These are phyloP conservation scores for human DNA, from an alignment of 2,113 vertebrate genomes.

Conservation along the genomic window DNA sequence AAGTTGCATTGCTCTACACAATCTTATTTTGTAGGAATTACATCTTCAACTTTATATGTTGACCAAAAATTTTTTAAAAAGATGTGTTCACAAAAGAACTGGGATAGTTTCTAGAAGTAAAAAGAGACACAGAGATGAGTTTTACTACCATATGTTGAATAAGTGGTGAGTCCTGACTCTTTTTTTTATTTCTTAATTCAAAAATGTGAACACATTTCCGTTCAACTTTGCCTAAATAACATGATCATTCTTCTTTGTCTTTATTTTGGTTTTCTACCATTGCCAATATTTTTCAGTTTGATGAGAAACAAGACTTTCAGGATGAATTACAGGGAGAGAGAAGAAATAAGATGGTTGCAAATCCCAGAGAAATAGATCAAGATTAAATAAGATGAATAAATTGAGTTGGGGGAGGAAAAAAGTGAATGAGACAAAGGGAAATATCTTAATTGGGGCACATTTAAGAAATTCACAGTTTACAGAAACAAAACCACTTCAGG, in stretches of 20 bases:
- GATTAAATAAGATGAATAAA: neutral
- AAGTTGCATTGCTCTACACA: neutral
- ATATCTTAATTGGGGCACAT: neutral
- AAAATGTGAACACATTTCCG: neutral
- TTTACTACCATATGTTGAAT: neutral
- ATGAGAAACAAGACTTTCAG: neutral
- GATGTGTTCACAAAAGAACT: neutral
- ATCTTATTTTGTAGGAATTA: neutral
- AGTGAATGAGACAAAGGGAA: neutral
- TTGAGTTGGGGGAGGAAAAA: neutral
- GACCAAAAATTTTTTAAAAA: neutral
- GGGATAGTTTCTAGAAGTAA: neutral
- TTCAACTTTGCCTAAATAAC: neutral
- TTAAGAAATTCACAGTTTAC: neutral
- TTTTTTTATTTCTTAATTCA: neutral
- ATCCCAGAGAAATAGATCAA: neutral
- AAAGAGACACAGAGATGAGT: neutral
- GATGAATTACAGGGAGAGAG: neutral
- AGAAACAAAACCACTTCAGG: neutral
- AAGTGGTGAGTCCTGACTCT: neutral
- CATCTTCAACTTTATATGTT: neutral
- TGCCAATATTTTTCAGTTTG: neutral
- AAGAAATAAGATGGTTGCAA: neutral
- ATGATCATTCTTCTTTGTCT: neutral
- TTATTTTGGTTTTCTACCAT: neutral